Base-by-base conservation (phyloP, 2,113 vertebrate species). In the Mesocricetus auratus region DNA sequence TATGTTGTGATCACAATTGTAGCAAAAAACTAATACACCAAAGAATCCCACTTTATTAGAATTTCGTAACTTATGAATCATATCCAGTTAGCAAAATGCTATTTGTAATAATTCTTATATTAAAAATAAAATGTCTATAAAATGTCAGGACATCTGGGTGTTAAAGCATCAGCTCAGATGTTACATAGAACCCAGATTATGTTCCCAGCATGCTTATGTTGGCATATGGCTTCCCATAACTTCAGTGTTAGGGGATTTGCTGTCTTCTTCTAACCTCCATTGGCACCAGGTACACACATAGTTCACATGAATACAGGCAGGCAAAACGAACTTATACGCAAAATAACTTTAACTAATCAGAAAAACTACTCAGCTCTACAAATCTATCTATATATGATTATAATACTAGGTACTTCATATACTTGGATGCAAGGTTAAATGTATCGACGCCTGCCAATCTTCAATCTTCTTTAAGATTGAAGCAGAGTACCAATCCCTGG, bases 41-140 rank as follows among this genome's bases (percentile, higher is more conserved):
- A 94, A 66, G n/a, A 69, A 89, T 31, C 6, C 47, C 7, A 95
- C 3, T 94, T 87, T 22, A 22, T 22, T 73, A 89, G 45, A 75
- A 96, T 85, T 90, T 81, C 75, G 94, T 36, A 82, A 97, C 95
- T 71, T 0, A 81, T 60, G 19, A 74, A 93, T 94, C 13, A 2
- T 78, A 62, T 56, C 21, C 1, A 21, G 68, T 96, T 12, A 89
- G 7, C 11, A 60, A 66, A 91, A 47, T 73, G 45, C 12, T 79
- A 42, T 69, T 42, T 71, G 29, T 85, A 86, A 60, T 60, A 66
- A 62, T 86, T 53, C 47, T 86, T 5, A 86, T 92, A 96, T 77
- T 96, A 47, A 81, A 33, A 93, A 64, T 56, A 10, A 92, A 86
- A 74, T 79, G 1, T 60, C 50, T 69, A 91, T 88, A 50, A 77